Percentiles rank a stretch among this genome's conserved stretches.
These are phyloP conservation scores for Baryphthengus martii DNA, from an alignment of 2,113 vertebrate species.

Conservation along the genomic window DNA sequence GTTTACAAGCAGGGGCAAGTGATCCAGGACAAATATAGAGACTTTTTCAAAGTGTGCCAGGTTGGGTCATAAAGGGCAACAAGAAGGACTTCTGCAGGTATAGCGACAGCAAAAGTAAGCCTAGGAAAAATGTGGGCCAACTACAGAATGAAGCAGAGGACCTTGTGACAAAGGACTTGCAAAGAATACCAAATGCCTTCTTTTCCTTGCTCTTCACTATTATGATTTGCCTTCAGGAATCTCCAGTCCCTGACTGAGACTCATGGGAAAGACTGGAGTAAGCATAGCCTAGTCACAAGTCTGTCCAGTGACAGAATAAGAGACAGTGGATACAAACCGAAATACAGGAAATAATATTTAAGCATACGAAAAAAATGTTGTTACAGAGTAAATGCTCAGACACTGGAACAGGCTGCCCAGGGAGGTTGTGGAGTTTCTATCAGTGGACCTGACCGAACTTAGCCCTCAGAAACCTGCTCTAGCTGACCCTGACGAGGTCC, in stretches of 20 bases:
- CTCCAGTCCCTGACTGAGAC: neutral
- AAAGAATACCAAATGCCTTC: neutral
- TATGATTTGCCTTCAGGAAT: neutral
- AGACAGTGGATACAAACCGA: neutral
- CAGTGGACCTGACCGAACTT: neutral
- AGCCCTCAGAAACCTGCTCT: too few relatives aligned
- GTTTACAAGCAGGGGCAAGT: too few relatives aligned
- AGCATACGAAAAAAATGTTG: neutral
- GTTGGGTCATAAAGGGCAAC: neutral
- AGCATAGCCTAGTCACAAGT: neutral
- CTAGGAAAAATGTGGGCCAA: neutral
- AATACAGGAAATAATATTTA: neutral
- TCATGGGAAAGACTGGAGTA: neutral
- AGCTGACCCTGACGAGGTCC: too few relatives aligned
- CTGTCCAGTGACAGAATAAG: neutral
- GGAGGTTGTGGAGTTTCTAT: neutral
- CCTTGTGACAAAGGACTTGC: neutral
- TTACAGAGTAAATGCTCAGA: neutral
- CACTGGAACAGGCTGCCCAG: too few relatives aligned
- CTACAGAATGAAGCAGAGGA: neutral
- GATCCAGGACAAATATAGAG: too few relatives aligned
- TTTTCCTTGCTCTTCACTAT: neutral
- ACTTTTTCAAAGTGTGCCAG: too few relatives aligned
- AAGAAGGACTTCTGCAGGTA: too few relatives aligned
- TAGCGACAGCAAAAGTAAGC: neutral